Evolutionary conservation across 2,113 vertebrate species (phyloP).

Genomic region (Rhodinocichla rosea): DNA sequence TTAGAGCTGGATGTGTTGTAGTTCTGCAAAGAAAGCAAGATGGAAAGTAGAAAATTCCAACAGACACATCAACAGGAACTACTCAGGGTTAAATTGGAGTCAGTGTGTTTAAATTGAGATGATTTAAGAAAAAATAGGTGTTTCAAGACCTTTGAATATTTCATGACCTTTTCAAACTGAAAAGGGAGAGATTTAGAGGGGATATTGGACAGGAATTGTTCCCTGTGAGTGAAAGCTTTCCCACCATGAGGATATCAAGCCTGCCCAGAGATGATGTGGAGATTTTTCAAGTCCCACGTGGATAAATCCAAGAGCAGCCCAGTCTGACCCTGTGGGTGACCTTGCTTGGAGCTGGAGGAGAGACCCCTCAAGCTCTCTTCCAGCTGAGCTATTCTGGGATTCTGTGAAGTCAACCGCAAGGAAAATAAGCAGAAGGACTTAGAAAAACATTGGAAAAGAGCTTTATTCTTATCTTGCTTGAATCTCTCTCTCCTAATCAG

Average conservation of each 20-base stretch:
- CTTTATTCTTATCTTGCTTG: neutral
- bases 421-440: slow-evolving; percentile 41
- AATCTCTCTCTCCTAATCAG: slow-evolving; percentile 41
- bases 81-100: neutral
- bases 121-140: neutral
- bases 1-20: neutral
- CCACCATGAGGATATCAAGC: neutral
- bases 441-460: slow-evolving; percentile 29
- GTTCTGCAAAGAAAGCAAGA: neutral
- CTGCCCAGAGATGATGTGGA: neutral
- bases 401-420: slow-evolving; percentile 13
- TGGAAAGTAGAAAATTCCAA: neutral
- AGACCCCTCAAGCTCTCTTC: neutral
- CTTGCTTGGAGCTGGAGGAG: neutral
- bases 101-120: neutral
- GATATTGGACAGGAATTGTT: neutral
- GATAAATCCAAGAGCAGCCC: neutral
- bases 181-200: neutral
- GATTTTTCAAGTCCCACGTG: neutral
- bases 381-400: neutral
- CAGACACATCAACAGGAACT: rapidly evolving
- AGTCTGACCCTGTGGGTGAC: neutral
- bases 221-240: neutral
- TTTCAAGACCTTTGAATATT: neutral
- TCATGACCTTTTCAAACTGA: neutral